Evolutionary conservation across 2,797 vertebrate genomes (phyloP), one percentile per base, ranked within the genome.

Genomic region (Pempheris klunzingeri): DNA sequence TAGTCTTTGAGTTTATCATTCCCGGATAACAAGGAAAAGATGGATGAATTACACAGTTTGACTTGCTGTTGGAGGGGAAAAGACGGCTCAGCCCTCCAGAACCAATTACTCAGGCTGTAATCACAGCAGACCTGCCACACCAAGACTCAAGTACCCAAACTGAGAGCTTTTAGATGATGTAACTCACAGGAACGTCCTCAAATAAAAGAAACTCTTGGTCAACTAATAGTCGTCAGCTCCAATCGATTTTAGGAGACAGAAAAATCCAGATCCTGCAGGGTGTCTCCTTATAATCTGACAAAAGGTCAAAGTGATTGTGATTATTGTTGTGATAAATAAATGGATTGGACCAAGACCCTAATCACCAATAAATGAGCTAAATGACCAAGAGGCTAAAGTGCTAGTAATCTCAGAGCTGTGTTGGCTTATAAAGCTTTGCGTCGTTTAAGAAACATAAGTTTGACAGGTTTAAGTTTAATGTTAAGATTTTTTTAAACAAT

Each of bases 1-100:
- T 78, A 54, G 55, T 71, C 47, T 49, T 20, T 61, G 67, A 68
- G 55, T 82, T 87, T 60, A 85, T 87, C 78, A 75, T 69, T 76
- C 68, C 46, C 0, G 17, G 57, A 57, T 88, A 89, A 87, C 74
- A 83, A 81, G 85, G 83, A 85, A 77, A 80, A 68, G 80, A 52
- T 20, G 78, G 74, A 84, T 82, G 86, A 85, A 68, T 81, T 70
- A 82, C 77, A 50, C 67, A 24, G 72, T 77, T 76, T 71, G 78
- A 80, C 53, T 78, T 5, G 67, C 68, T 80, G 71, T 78, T 73
- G 3, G 50, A 8, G 55, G 50, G 34, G 26, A 41, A n/a, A 9
- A 20, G 60, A 62, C 39, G 3, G 28, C 65, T 62, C 82, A 3
- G 14, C 57, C 68, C 62, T 86, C 74, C 78, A 80, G 28, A 80